Base-by-base conservation (phyloP, 2,888 invertebrate species). In the Tipula confusa region DNA sequence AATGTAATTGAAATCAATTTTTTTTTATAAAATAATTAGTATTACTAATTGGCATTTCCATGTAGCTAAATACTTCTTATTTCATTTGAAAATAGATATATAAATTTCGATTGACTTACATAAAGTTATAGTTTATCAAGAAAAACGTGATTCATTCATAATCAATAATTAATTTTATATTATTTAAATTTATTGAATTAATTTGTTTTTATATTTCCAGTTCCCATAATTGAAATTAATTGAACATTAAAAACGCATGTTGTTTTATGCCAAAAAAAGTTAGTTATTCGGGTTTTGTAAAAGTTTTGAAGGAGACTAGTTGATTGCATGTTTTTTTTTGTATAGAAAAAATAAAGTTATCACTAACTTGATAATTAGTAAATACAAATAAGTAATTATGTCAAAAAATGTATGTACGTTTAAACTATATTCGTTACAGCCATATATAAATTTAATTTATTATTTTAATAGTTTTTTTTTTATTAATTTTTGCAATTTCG, bases 61-160 rank as follows among this genome's bases (percentile, higher is more conserved):
- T 64, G 3, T n/a, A 64, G 24, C 64, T 64, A 24, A 7, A 64
- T 24, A 64, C 11, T 18, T 64, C 9, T 64, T 64, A 9, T 64
- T 64, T 64, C 11, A 9, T 64, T n/a, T n/a, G n/a, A n/a, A n/a
- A n/a, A n/a, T n/a, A n/a, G n/a, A n/a, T n/a, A n/a, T n/a, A n/a
- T n/a, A n/a, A n/a, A 24, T 18, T 64, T 2, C 9, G 24, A 64
- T 15, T n/a, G 7, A 64, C 4, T 9, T 7, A 43, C 6, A 5
- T 15, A n/a, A n/a, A n/a, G 15, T 43, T 43, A 43, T 64, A 18
- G 1, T 64, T 64, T 24, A n/a, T 24, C 9, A 24, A 9, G 64
- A 64, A n/a, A n/a, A 64, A 64, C 64, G 64, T 64, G 64, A 64
- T 64, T 64, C 64, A 64, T 64, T 64, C 64, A 64, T 64, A 43